Evolutionary conservation across 1,140 invertebrate genomes (phyloP).

Genomic region (Hypsibius dujardini): DNA sequence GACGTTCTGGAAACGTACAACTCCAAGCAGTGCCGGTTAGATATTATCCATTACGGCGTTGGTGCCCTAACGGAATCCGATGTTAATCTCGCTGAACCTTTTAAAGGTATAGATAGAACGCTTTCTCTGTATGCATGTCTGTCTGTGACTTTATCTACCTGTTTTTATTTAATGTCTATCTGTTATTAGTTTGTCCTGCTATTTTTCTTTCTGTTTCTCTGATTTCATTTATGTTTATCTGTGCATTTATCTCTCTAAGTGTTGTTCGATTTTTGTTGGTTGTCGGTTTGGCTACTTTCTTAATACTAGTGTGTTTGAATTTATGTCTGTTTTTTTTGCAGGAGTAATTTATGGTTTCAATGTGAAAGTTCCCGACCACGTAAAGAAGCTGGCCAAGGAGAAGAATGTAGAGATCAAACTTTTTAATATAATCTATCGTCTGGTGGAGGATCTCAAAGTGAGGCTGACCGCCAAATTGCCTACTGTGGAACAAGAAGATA

Average conservation of each 20-base stretch:
- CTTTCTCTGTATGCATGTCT: no score
- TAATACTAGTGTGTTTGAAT: no score
- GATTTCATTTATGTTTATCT: no score
- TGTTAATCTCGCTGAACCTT: conserved; percentile 51
- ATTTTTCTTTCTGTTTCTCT: no score
- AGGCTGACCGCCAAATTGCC: conserved; percentile 59
- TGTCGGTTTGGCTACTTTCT: no score
- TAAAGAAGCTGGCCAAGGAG: conserved; percentile 37
- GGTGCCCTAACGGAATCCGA: conserved; percentile 64
- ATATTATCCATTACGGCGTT: conserved; percentile 73
- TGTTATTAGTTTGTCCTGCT: no score
- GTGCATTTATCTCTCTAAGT: no score
- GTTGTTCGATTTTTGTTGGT: no score
- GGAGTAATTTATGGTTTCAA: conserved; percentile 75
- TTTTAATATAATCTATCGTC: conserved; percentile 73
- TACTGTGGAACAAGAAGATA: conserved; percentile 48
- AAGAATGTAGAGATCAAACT: conserved; percentile 44
- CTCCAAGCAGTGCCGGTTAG: conserved; percentile 53
- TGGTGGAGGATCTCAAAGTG: conserved; percentile 67
- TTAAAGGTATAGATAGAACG: no score
- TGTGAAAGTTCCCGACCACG: conserved; percentile 39
- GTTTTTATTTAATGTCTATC: no score
- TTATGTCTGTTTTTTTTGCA: conserved; percentile 28
- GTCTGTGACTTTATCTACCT: no score
- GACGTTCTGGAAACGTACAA: conserved; percentile 75